Evolutionary conservation across 2,888 invertebrate genomes (phyloP).

Genomic region (Nowickia ferox): DNA sequence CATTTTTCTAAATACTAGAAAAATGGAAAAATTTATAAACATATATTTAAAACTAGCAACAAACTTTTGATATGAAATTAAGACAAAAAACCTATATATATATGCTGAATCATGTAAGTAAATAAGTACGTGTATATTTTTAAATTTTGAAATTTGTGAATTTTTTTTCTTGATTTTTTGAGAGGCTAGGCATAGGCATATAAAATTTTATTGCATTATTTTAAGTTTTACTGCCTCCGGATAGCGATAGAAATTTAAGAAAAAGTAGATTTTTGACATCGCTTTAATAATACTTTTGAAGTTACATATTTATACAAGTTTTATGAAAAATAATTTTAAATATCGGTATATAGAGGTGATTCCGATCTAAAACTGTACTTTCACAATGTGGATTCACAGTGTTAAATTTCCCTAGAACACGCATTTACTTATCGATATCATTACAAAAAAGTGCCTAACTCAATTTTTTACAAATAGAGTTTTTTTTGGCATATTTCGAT

Average conservation of each 20-base stretch:
- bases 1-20: too few relatives aligned
- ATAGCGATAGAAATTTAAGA: constrained; percentile 2
- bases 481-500: too few relatives aligned
- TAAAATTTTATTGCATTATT: constrained; percentile 7
- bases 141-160: too few relatives aligned
- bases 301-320: neutral
- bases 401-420: neutral
- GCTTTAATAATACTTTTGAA: constrained; percentile 6
- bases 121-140: too few relatives aligned
- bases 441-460: too few relatives aligned
- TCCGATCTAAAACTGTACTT: constrained; percentile 5
- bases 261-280: constrained; percentile 5
- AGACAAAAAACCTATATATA: too few relatives aligned
- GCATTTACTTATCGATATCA: neutral
- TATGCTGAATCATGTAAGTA: too few relatives aligned
- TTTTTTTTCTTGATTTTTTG: too few relatives aligned
- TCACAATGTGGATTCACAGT: neutral
- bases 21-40: too few relatives aligned
- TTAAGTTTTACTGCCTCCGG: constrained; percentile 11
- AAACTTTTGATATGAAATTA: too few relatives aligned
- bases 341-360: constrained; percentile 3
- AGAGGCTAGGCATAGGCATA: neutral
- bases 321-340: neutral
- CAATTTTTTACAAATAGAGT: too few relatives aligned
- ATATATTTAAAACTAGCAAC: too few relatives aligned